Conservation (phyloP, 2,888 invertebrate genomes). For the Platycnemis pennipes region DNA sequence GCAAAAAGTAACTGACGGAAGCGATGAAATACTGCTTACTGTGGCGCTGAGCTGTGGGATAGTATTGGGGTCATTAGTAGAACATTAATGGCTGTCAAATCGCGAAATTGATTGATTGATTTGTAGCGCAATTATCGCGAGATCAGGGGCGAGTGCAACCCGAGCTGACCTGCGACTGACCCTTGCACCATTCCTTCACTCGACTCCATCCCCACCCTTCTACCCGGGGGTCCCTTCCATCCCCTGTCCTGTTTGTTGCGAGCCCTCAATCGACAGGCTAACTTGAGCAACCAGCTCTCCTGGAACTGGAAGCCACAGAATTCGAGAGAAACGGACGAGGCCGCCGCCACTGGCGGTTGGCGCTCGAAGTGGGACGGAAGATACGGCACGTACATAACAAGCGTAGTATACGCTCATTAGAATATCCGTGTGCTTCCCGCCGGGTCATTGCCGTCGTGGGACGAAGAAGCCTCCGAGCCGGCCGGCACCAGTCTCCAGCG, state of each 20-base stretch:
- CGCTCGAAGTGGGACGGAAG: background rate
- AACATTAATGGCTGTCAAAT: background rate
- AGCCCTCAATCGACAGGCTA: background rate
- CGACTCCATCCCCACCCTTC: no score
- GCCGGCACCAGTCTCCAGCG: background rate
- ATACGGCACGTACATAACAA: background rate
- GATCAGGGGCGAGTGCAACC: background rate
- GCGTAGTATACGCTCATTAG: background rate
- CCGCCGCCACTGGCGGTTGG: background rate
- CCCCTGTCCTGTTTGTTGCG: background rate
- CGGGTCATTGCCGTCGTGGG: background rate
- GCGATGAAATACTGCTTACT: background rate
- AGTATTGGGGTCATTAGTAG: background rate
- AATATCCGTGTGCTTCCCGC: background rate
- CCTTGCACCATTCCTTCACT: background rate
- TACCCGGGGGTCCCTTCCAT: background rate
- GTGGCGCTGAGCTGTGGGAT: background rate
- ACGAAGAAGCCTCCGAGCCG: background rate
- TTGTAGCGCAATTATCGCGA: background rate
- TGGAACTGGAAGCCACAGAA: background rate
- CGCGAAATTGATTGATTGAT: background rate
- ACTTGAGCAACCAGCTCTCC: conserved; percentile 3
- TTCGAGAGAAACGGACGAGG: conserved; percentile 1
- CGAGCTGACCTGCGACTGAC: background rate
- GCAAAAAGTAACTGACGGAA: background rate